Evolutionary conservation across 2,888 invertebrate genomes (phyloP).

Genomic region (Epsilonema sp.): DNA sequence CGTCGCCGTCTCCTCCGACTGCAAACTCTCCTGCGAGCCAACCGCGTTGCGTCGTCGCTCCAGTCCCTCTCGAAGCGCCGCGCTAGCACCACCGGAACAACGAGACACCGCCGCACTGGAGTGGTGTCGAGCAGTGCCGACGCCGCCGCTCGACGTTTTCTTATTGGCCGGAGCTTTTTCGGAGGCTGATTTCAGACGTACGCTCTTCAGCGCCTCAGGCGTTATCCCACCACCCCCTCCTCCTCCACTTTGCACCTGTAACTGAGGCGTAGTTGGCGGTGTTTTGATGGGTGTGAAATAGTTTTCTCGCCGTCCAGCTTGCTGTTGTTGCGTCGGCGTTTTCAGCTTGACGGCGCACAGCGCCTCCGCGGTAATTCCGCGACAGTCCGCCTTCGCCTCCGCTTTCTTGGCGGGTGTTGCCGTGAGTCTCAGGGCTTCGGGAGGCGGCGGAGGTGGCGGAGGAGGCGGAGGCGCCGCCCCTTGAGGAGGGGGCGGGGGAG

Average conservation of each 20-base stretch:
- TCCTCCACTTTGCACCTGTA: neutral
- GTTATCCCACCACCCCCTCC: conserved; percentile 11
- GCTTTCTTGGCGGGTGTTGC: neutral
- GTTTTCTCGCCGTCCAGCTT: too few species aligned
- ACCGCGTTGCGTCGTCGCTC: neutral
- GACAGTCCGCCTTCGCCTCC: conserved; percentile 9
- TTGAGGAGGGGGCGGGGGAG: conserved; percentile 28
- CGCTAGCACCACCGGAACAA: neutral
- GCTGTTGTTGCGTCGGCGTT: too few species aligned
- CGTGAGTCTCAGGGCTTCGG: conserved; percentile 10
- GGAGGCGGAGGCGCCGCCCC: conserved; percentile 28
- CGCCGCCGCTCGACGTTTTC: too few species aligned
- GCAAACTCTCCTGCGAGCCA: neutral
- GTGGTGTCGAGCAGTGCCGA: too few species aligned
- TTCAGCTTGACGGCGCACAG: conserved; percentile 7
- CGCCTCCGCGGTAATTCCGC: conserved; percentile 14
- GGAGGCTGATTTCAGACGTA: neutral
- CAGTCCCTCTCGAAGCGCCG: neutral
- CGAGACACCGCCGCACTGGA: too few species aligned
- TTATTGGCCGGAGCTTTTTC: too few species aligned
- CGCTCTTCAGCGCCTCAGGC: conserved; percentile 12
- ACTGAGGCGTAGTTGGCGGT: neutral
- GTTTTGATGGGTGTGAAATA: too few species aligned
- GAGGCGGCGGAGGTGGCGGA: conserved; percentile 17
- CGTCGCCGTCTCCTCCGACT: too few species aligned